Base-by-base conservation (phyloP, 2,888 invertebrate genomes). In the Pemphredon lugubris region DNA sequence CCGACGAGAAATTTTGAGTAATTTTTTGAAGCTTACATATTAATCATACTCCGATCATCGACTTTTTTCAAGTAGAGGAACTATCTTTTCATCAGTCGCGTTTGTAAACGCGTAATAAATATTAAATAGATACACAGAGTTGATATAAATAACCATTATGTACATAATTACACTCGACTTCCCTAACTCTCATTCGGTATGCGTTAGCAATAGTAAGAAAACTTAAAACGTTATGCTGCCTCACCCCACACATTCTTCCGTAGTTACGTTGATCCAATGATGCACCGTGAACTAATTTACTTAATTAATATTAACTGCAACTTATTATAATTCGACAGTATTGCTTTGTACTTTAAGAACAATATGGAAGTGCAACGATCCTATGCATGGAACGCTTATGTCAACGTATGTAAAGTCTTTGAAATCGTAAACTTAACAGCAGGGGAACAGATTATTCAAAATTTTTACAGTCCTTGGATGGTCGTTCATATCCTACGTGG, bases 141-240 rank as follows among this genome's bases (percentile, higher is more conserved):
- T 64, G 65, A 57, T 74, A 75, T 59, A 57, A 75, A 72, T 75
- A 77, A 26, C 67, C 71, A 57, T 50, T 83, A 84, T 84, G 45
- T 84, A 83, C 81, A 84, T 79, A 84, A 79, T 78, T 82, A 82
- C 75, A 81, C 42, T 20, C 23, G 53, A 65, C 32, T 48, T 40
- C 16, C 16, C 23, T 39, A 21, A 50, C 18, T 58, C 30, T 69
- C 32, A 57, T 32, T 40, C 30, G 53, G 47, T 59, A 68, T 47
- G 39, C 23, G 64, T 54, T 48, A 67, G 59, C 37, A 34, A 34
- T 50, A 20, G 37, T 50, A 50, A 44, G 32, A 37, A 48, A 23
- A 32, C 47, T 30, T 30, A 61, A 21, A 21, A 55, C 59, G 34
- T 6, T 66, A 75, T 64, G 67, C 30, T 60, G 47, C 59, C 39